Evolutionary conservation across 37 sponge, comb jelly and placozoan genomes (phyloP), one percentile per base, ranked within the genome.

Genomic region (Aphrocallistes beatrix): DNA sequence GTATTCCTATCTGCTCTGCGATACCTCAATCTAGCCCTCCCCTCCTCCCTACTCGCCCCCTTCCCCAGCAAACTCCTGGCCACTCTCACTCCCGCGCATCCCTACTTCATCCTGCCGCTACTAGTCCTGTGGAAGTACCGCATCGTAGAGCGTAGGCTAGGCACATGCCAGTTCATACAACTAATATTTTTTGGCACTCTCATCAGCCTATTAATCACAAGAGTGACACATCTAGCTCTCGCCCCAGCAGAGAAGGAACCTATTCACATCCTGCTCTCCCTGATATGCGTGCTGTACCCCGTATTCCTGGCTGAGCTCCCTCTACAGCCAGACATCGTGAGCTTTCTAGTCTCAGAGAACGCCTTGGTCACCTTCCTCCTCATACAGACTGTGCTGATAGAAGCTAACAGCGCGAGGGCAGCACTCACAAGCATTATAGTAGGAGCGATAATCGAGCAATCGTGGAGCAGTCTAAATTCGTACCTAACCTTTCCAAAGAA

Each of bases 231-330:
- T 30, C 3, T 60, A 30, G 10, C n/a, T 28, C 10, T 60, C 25
- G 8, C 75, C 8, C 32, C 75, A 13, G n/a, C 75, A 60, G 75
- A 60, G 21, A 30, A 60, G 6, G 75, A 13, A 13, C 10, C n/a
- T 25, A 60, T 30, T 60, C 75, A 60, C 75, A 30, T 60, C 10
- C n/a, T 60, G 28, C 34, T 60, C 6, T 60, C 75, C 6, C 75
- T 60, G 17, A 60, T 60, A 3, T 60, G 75, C 34, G 75, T 60
- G 25, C 75, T 60, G 75, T 60, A 25, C 75, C 75, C 75, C 6
- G 6, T 60, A 13, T 60, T 60, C 75, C 75, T 60, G n/a, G 75
- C 75, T 6, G 75, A 60, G 75, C 75, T 60, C 6, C 75, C 75
- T 13, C 8, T 60, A 60, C 75, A 60, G 75, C 75, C n/a, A 6